phyloP scores from a whole-genome alignment of 2,113 vertebrate genomes.

The Camarhynchus parvulus region DNA sequence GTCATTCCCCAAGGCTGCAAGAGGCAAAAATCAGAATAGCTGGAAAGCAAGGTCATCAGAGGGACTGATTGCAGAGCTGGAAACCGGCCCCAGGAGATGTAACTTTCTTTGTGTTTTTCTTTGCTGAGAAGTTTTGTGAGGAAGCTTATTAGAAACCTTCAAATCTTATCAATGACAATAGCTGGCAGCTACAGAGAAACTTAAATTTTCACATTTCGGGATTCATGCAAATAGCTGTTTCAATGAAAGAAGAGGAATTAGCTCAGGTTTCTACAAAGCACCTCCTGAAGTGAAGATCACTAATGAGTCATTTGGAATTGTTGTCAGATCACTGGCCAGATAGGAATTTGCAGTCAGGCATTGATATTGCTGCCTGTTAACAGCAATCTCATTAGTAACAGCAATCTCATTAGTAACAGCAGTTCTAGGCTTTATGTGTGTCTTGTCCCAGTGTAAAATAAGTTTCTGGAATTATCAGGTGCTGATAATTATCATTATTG shows the following conservation, averaged over 20 bases:
- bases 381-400: neutral
- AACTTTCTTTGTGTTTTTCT: neutral
- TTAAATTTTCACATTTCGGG: neutral
- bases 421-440: neutral
- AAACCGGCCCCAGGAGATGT: neutral
- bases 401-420: neutral
- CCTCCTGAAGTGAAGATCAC: constrained; percentile 13
- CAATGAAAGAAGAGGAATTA: neutral
- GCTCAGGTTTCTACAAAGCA: neutral
- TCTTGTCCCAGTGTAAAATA: neutral
- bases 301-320: constrained; percentile 38
- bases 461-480: neutral
- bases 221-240: neutral
- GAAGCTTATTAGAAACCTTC: neutral
- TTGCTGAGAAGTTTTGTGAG: neutral
- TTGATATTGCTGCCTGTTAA: neutral
- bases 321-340: constrained; percentile 25
- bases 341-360: neutral
- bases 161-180: neutral
- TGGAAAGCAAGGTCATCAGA: neutral
- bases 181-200: constrained; percentile 9
- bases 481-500: neutral
- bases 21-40: neutral
- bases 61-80: neutral
- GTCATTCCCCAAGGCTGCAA: neutral